Evolutionary conservation across 2,113 vertebrate genomes (phyloP), one percentile per base, ranked within the genome.

Genomic region (Colius striatus): DNA sequence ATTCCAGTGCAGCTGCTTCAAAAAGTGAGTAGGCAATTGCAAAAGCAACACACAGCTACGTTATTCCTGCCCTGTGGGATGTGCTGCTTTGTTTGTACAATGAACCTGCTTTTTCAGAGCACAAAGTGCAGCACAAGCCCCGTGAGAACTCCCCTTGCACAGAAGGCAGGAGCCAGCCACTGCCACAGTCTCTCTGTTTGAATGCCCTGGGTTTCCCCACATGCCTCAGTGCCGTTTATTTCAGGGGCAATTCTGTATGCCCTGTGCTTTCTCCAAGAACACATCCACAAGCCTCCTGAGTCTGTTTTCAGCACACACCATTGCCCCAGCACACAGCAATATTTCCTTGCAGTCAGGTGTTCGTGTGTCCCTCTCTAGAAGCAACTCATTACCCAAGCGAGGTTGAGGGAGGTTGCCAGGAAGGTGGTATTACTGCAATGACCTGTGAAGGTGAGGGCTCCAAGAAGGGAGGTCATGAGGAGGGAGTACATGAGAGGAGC

Each of bases 381-480:
- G 67, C 58, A 90, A 73, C 78, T 84, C 86, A 92, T 94, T 87
- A 89, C 76, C 80, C 70, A 57, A 54, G 68, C 78, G 84, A 63
- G 88, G 88, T 55, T 62, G 84, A 91, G 93, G 58, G 79, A 92
- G 92, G 81, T 91, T 92, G 82, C 90, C 75, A 66, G 32, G 30
- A 67, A 50, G 53, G 48, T 2, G 4, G 50, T 43, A 78, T 93
- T 89, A 74, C 54, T 79, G 93, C 82, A 87, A 70, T 94, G 95
- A 97, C 73, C 95, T 89, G 87, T 97, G 96, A 97, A 95, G 95
- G 97, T 96, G 84, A 45, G 61, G 71, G 22, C 58, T 90, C 48
- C 58, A n/a, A 71, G 71, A 83, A 2, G 3, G 51, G 50, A 87
- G 61, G 71, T 36, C 66, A 29, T 6, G 72, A 54, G 74, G 54